Percentiles rank a stretch among this genome's conserved stretches.
phyloP scores from a whole-genome alignment of 2,797 vertebrate genomes.

The Lepidocolaptes lacrymiger region DNA sequence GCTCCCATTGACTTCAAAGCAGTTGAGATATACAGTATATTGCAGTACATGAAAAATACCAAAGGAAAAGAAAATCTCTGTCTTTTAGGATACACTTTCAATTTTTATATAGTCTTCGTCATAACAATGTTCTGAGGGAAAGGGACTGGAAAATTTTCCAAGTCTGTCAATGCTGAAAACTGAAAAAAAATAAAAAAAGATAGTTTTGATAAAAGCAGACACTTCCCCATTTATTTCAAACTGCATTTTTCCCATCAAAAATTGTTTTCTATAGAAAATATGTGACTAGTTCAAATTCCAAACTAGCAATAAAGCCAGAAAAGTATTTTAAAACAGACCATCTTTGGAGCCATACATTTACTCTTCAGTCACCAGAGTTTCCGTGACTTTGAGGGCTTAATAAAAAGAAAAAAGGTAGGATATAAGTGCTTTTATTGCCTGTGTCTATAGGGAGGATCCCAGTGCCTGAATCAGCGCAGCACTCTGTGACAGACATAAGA shows the following conservation, averaged over 20 bases:
- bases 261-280: neutral
- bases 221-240: neutral
- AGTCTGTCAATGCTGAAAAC: neutral
- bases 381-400: neutral
- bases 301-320: neutral
- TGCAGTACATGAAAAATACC: conserved; percentile 44
- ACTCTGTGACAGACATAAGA: neutral
- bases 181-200: neutral
- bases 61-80: conserved; percentile 28
- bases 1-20: conserved; percentile 58
- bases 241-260: neutral
- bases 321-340: neutral
- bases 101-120: conserved; percentile 20
- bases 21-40: neutral
- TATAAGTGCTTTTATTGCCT: conserved; percentile 15
- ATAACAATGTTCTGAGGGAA: neutral
- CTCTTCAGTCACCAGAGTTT: neutral
- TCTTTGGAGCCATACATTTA: neutral
- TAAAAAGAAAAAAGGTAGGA: neutral
- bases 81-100: neutral
- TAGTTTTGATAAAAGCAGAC: neutral
- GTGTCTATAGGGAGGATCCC: neutral
- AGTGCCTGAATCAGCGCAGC: neutral
- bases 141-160: neutral
- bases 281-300: neutral